Conservation (phyloP, 2,888 invertebrate genomes). For the Agriopis marginaria region DNA sequence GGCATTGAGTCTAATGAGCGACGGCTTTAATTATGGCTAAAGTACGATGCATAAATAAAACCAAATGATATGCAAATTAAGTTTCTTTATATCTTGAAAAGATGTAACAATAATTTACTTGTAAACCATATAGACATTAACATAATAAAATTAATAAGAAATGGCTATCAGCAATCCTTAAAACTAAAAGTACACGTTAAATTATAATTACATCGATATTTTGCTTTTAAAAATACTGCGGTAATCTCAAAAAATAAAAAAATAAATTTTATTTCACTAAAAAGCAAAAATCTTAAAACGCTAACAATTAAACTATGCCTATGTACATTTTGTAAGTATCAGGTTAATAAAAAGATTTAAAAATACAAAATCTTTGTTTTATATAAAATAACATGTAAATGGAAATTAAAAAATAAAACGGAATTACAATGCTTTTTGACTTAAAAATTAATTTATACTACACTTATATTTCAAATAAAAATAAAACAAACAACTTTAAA, state of each 20-base stretch:
- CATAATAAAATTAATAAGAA: conserved; percentile 49
- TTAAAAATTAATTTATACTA: conserved; percentile 27
- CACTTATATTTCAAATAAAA: conserved; percentile 4
- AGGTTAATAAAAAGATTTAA: conserved; percentile 33
- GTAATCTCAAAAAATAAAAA: conserved; percentile 58
- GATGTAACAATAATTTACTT: conserved; percentile 83
- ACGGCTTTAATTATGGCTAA: not conserved
- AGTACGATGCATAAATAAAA: conserved; percentile 56
- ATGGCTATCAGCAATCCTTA: conserved; percentile 57
- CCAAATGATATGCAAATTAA: conserved; percentile 71
- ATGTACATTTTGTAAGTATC: conserved; percentile 39
- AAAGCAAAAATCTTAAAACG: conserved; percentile 18
- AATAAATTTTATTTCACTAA: conserved; percentile 36
- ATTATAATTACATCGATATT: conserved; percentile 30
- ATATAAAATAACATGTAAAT: conserved; percentile 18
- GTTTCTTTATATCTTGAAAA: conserved; percentile 80
- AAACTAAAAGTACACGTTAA: conserved; percentile 31
- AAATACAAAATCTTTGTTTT: conserved; percentile 18
- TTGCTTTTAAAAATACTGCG: conserved; percentile 55
- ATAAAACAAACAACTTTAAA: conserved; percentile 24
- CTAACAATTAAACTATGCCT: conserved; percentile 29
- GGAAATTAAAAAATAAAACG: conserved; percentile 26
- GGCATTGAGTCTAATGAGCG: not conserved
- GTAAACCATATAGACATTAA: conserved; percentile 73
- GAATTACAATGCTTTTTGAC: conserved; percentile 18